Base-by-base conservation (phyloP, 2,113 vertebrate genomes). In the Tretioscincus oriximinensis region DNA sequence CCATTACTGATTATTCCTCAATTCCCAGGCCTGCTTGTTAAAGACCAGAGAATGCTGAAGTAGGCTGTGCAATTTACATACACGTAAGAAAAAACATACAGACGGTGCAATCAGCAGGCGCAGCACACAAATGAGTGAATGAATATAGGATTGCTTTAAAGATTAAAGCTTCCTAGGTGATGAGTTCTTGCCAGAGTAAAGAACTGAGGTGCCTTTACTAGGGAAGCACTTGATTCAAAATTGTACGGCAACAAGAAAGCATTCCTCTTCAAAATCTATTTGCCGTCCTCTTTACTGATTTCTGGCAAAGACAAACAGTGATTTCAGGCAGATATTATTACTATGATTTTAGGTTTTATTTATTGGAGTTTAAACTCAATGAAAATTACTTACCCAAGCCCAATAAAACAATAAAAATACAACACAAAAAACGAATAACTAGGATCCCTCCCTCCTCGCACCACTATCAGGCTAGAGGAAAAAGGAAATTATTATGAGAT, bases 1-100 rank as follows among this genome's bases (percentile, higher is more conserved):
- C 94, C 95, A 95, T 94, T 95, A 92, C 94, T 93, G 93, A 95
- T 93, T 94, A 91, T 90, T 90, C 88, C 88, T 93, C 90, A 94
- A 94, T 95, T 95, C 94, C 94, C 93, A 95, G 88, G 90, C 87
- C 94, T 80, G 66, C 87, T 94, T 95, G 91, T 91, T 95, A 93
- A 90, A 92, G 92, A 90, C 88, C 86, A 88, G 93, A 93, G 92
- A 92, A 95, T 94, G 85, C 90, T 85, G 81, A 94, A 92, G 79
- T 81, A 93, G 91, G 82, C 88, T 95, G 90, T 90, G 76, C 78
- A 84, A 90, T 92, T 94, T 95, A 86, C 89, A 92, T 72, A 82
- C 81, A 91, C 80, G 84, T 87, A 83, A 86, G 92, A 88, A 89
- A 4, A 3, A 85, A 84, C 83, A 76, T 88, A 86, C 90, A 90